phyloP scores from a whole-genome alignment of 2,113 vertebrate genomes.

The Gorilla gorilla region DNA sequence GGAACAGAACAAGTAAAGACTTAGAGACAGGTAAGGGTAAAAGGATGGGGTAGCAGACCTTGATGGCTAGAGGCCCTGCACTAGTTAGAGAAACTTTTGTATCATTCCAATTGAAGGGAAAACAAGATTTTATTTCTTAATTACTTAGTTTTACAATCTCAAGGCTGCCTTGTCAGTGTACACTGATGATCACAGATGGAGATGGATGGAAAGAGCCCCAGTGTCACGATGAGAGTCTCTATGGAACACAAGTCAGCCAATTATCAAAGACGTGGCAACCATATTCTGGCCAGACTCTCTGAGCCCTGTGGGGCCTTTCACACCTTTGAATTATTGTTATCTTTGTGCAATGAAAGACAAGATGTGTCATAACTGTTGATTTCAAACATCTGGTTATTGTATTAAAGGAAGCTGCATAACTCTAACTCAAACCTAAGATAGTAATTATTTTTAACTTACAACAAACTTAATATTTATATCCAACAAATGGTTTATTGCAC shows the following conservation, averaged over 20 bases:
- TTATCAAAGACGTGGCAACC: neutral
- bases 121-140: neutral
- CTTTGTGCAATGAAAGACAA: neutral
- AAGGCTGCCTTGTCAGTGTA: neutral
- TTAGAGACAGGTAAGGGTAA: neutral
- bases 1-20: neutral
- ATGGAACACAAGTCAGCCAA: neutral
- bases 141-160: neutral
- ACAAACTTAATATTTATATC: neutral
- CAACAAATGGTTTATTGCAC: neutral
- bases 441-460: neutral
- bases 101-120: neutral
- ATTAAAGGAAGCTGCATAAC: neutral
- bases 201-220: neutral
- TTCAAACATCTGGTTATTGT: neutral
- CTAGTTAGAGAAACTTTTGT: neutral
- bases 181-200: neutral
- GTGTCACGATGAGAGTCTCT: neutral
- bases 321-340: neutral
- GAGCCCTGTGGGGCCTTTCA: neutral
- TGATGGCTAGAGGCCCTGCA: neutral
- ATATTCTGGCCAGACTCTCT: neutral
- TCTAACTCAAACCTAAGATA: neutral
- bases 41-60: accelerated
- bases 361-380: neutral